A percentile compares a stretch with the other conserved stretches of the same genome.
These are phyloP conservation scores for Oscheius sp. DNA, from an alignment of 2,888 invertebrate species.

Conservation along the genomic window DNA sequence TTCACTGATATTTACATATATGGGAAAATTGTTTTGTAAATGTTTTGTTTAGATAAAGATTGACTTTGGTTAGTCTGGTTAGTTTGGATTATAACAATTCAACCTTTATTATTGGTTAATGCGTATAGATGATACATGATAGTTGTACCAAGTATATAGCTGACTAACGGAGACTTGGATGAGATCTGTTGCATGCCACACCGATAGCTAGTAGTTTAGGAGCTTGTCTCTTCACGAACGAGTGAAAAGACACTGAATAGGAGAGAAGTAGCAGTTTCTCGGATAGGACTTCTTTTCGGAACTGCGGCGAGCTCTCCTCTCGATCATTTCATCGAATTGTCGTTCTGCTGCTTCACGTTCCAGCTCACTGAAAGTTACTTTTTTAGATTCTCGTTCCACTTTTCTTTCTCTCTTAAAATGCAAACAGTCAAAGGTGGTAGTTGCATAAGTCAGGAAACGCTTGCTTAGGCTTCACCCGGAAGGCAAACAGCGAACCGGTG, in stretches of 20 bases:
- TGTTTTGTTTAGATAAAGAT: background rate
- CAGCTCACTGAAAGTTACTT: slow-evolving; percentile 46
- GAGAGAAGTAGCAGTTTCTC: slow-evolving; percentile 64
- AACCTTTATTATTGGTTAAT: slow-evolving; percentile 28
- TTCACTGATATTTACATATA: slow-evolving; percentile 22
- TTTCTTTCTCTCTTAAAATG: background rate
- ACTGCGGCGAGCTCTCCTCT: slow-evolving; percentile 53
- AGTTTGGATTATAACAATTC: slow-evolving; percentile 13
- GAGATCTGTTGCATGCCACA: slow-evolving; percentile 17
- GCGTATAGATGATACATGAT: slow-evolving; percentile 11
- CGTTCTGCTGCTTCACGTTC: slow-evolving; percentile 53
- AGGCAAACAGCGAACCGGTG: slow-evolving; percentile 19
- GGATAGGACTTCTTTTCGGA: slow-evolving; percentile 64
- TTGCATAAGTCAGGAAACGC: slow-evolving; percentile 19
- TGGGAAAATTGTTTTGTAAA: background rate
- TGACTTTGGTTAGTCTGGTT: slow-evolving; percentile 23
- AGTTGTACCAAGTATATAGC: slow-evolving; percentile 27
- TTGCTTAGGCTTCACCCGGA: slow-evolving; percentile 22
- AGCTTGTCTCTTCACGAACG: slow-evolving; percentile 33
- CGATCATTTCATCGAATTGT: slow-evolving; percentile 40
- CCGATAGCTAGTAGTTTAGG: too few species aligned
- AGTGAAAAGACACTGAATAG: slow-evolving; percentile 62
- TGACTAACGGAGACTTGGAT: slow-evolving; percentile 20
- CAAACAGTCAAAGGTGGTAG: slow-evolving; percentile 16
- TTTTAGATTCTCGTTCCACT: background rate